Percentiles rank a stretch among this genome's conserved stretches.
Conservation (phyloP, 1,140 invertebrate genomes). For the Argopecten irradians region DNA sequence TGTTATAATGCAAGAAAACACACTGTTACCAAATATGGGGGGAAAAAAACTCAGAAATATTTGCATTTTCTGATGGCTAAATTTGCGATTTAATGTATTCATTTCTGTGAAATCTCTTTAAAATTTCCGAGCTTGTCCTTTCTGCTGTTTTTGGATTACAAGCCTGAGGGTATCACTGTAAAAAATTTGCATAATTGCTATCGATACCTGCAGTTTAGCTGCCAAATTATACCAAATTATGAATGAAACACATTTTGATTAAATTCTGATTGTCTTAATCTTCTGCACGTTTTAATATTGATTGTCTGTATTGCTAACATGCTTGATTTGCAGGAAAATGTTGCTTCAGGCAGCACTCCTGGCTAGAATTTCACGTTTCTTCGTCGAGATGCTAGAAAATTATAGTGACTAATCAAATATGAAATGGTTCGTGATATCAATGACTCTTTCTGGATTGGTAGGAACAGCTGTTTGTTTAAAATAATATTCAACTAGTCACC, state of each 20-base stretch:
- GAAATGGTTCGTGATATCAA: not conserved
- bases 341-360: not conserved
- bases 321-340: slow-evolving; percentile 21
- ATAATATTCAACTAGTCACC: no score
- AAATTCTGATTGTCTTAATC: slow-evolving; percentile 9
- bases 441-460: not conserved
- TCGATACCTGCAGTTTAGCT: slow-evolving; percentile 20
- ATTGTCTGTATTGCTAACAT: not conserved
- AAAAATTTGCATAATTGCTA: slow-evolving; percentile 1
- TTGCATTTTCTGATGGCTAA: slow-evolving; percentile 2
- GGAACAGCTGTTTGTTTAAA: no score
- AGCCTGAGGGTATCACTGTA: not conserved
- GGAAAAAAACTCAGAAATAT: not conserved
- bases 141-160: not conserved
- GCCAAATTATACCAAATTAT: slow-evolving; percentile 17
- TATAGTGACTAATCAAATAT: not conserved
- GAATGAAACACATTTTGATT: not conserved
- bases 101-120: slow-evolving; percentile 1
- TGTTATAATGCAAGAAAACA: not conserved
- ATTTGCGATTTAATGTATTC: not conserved
- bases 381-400: not conserved
- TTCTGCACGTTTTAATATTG: not conserved
- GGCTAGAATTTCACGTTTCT: not conserved
- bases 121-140: not conserved
- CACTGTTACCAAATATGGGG: not conserved